Conservation (phyloP, 1,140 invertebrate genomes). For the Melanaphis sacchari region DNA sequence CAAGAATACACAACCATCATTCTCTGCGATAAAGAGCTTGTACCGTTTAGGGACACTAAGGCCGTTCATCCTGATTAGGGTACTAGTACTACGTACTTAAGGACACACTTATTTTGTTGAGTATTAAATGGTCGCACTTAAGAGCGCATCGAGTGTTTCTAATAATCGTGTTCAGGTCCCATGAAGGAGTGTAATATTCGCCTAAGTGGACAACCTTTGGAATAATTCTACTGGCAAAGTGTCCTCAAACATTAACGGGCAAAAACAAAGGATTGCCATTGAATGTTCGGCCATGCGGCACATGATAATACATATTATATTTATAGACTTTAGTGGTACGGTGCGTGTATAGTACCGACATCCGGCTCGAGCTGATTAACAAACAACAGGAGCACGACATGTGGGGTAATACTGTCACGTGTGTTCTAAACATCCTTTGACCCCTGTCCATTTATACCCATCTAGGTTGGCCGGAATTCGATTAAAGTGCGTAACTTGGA, state of each 20-base stretch:
- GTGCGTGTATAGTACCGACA: background rate
- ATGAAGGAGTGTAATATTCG: background rate
- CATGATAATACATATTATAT: background rate
- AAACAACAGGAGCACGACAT: background rate
- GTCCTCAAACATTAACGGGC: background rate
- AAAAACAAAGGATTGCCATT: background rate
- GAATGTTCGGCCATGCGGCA: background rate
- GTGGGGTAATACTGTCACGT: background rate
- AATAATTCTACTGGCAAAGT: background rate
- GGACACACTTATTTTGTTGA: background rate
- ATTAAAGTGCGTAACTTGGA: constrained; percentile 17
- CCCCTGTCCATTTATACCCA: background rate
- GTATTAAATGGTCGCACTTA: constrained; percentile 25
- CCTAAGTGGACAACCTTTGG: constrained; percentile 3
- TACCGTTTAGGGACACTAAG: background rate
- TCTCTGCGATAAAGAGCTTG: background rate
- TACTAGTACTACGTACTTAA: background rate
- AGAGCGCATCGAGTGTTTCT: background rate
- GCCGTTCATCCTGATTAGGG: background rate
- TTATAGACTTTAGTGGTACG: background rate
- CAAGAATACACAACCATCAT: background rate
- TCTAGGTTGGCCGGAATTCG: constrained; percentile 17
- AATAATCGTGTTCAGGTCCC: constrained; percentile 2
- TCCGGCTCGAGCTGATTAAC: constrained; percentile 41
- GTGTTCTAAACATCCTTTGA: background rate